Conservation (phyloP, 1,140 invertebrate species). For the Reticulitermes speratus region DNA sequence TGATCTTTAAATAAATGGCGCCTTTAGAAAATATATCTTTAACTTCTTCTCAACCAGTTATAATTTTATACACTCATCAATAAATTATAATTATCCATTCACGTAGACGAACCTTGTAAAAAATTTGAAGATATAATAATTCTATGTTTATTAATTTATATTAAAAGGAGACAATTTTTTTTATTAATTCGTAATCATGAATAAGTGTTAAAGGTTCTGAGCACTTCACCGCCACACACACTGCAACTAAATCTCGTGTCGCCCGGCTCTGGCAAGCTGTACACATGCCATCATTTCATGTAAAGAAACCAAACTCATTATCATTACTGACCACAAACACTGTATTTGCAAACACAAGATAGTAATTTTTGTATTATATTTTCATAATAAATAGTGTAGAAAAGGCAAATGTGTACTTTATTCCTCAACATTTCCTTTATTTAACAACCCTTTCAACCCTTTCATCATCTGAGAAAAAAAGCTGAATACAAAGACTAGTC, state of each 20-base stretch:
- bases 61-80: too few relatives aligned
- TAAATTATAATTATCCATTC: too few relatives aligned
- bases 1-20: too few relatives aligned
- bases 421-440: not conserved
- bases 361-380: constrained; percentile 68
- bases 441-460: not conserved
- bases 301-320: not conserved
- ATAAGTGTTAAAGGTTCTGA: too few relatives aligned
- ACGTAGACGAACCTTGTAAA: too few relatives aligned
- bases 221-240: not conserved
- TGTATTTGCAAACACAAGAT: constrained; percentile 52
- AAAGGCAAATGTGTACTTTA: constrained; percentile 42
- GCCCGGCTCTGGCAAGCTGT: not conserved
- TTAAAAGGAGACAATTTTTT: too few relatives aligned
- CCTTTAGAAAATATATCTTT: too few relatives aligned
- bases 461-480: not conserved
- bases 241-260: not conserved
- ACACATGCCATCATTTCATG: not conserved
- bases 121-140: too few relatives aligned
- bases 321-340: constrained; percentile 20
- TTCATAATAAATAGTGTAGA: constrained; percentile 67
- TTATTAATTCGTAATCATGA: too few relatives aligned
- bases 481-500: too few relatives aligned
- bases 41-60: too few relatives aligned
- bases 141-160: too few relatives aligned